Conservation (phyloP, 2,113 vertebrate genomes). For the Scopus umbretta region DNA sequence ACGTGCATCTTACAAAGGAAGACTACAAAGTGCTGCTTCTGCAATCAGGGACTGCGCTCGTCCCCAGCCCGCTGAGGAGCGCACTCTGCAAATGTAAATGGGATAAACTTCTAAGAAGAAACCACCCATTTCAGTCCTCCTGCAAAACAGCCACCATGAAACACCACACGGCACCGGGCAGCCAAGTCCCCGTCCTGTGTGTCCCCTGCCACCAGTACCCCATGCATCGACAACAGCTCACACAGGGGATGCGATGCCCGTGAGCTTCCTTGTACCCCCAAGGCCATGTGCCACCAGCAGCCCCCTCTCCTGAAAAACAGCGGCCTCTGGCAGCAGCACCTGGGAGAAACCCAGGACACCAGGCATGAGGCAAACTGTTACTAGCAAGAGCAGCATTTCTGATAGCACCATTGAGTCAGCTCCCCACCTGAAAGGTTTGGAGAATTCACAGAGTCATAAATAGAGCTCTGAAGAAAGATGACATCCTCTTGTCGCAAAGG, state of each 20-base stretch:
- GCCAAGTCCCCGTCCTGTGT: rapidly evolving
- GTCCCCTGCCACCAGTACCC: background rate
- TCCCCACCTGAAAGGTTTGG: background rate
- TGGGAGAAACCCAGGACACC: background rate
- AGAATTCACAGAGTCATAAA: background rate
- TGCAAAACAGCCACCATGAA: rapidly evolving
- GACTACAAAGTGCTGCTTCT: background rate
- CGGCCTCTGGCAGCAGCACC: background rate
- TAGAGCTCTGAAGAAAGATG: background rate
- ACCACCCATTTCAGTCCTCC: background rate
- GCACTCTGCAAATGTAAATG: rapidly evolving
- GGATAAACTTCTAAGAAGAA: background rate
- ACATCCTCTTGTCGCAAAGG: background rate
- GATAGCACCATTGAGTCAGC: background rate
- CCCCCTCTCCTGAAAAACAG: background rate
- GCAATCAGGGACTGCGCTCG: rapidly evolving
- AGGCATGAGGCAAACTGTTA: background rate
- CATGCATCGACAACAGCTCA: background rate
- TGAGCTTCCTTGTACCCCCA: background rate
- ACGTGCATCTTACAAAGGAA: rapidly evolving
- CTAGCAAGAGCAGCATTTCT: background rate
- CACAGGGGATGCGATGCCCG: rapidly evolving
- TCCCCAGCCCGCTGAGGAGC: background rate
- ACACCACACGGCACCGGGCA: background rate
- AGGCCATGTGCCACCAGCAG: background rate